Evolutionary conservation across 2,888 invertebrate species (phyloP), one percentile per base, ranked within the genome.

Genomic region (Brachypterus glaber): DNA sequence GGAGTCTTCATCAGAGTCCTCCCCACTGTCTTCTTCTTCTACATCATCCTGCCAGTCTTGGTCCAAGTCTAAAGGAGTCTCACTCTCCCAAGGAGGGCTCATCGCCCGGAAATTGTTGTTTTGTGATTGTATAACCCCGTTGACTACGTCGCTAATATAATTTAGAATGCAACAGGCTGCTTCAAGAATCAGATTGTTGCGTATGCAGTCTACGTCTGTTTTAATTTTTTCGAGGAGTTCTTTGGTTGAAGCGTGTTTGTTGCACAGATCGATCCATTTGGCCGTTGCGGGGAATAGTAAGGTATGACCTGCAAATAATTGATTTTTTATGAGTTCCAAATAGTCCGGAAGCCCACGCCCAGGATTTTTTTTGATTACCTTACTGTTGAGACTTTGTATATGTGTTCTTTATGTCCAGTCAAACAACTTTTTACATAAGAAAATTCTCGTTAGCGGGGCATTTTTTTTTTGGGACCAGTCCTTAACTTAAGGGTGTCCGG

Each of bases 1-100:
- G 2, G 85, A 85, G 62, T 91, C 90, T 62, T 91, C 90, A 61
- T 91, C 90, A n/a, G 89, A 89, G 64, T 95, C 93, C 54, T 93
- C 90, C 12, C 86, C 90, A 34, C 92, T 91, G 49, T 95, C 93
- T 24, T 93, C 93, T 39, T 92, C 93, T 37, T 89, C 91, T 33
- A 84, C 71, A 50, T 93, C 93, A 43, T 93, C 93, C 8, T 82
- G 79, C 71, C 89, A 83, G 52, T 90, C 89, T 14, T 83, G 76
- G 47, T 91, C 90, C 38, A 82, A 71, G 42, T 82, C 82, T 15
- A 79, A 69, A 25, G 79, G 79, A 2, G 76, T 71, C 32, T 83
- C 84, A 8, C 84, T 82, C 52, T 88, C 87, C 85, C 86, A 87
- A 0, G 85, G 83, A 0, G 86, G 78, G 48, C 76, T 74, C 8